Percentiles rank a stretch among this genome's conserved stretches.
phyloP scores from a whole-genome alignment of 2,888 invertebrate genomes.

The Polyommatus iphigenia region DNA sequence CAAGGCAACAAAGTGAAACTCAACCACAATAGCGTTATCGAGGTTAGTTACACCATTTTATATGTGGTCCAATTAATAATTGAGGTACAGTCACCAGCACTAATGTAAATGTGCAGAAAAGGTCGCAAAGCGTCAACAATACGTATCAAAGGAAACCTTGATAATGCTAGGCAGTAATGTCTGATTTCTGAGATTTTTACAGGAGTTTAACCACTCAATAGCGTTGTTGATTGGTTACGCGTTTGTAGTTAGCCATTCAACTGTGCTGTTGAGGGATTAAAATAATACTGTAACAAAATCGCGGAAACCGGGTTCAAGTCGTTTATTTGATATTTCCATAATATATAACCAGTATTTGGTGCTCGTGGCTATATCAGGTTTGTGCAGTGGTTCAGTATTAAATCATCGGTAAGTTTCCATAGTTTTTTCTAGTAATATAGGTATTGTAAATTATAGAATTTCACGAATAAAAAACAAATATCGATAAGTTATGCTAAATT shows the following conservation, averaged over 20 bases:
- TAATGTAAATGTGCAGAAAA: neutral
- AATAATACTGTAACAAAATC: neutral
- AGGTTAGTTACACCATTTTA: constrained; percentile 78
- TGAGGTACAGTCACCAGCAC: neutral
- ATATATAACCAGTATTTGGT: neutral
- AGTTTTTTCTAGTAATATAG: neutral
- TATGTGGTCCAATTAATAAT: neutral
- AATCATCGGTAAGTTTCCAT: neutral
- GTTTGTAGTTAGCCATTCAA: no score
- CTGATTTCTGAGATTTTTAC: no score
- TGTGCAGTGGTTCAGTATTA: neutral
- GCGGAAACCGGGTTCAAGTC: neutral
- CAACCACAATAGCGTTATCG: constrained; percentile 96
- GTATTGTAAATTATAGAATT: neutral
- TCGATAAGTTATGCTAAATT: neutral
- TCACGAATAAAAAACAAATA: neutral
- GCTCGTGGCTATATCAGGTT: neutral
- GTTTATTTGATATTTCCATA: neutral
- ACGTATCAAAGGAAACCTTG: neutral
- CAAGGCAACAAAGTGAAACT: constrained; percentile 94
- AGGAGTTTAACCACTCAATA: no score
- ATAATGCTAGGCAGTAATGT: no score
- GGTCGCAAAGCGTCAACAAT: neutral
- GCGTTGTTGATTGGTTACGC: no score
- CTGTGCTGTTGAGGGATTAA: no score